phyloP scores from a whole-genome alignment of 2,797 vertebrate species.

The Gobio occitaniae region DNA sequence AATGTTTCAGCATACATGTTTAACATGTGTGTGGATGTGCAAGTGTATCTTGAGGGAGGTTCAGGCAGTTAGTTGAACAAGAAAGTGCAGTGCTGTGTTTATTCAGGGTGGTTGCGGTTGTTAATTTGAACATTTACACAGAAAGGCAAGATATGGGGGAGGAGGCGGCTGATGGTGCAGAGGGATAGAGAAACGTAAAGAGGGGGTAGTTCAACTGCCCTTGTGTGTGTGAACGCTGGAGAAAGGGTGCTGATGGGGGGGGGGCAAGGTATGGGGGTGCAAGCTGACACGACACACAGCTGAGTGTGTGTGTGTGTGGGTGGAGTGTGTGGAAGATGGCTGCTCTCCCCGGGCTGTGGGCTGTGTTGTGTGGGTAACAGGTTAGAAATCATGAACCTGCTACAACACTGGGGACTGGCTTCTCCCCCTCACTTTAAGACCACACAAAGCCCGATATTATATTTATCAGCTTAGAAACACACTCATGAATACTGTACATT shows the following conservation, averaged over 20 bases:
- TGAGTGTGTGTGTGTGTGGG: constrained; percentile 63
- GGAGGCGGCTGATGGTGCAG: constrained; percentile 53
- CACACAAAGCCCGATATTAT: constrained; percentile 40
- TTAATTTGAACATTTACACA: constrained; percentile 59
- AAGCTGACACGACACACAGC: constrained; percentile 65
- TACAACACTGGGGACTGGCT: constrained; percentile 61
- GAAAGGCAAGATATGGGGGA: constrained; percentile 55
- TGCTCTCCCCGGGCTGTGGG: constrained; percentile 73
- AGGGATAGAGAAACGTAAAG: constrained; percentile 52
- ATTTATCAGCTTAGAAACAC: constrained; percentile 23
- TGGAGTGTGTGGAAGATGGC: constrained; percentile 60
- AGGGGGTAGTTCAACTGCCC: constrained; percentile 50
- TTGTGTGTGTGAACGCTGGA: constrained; percentile 8
- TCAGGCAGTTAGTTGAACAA: constrained; percentile 29
- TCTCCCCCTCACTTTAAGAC: constrained; percentile 62
- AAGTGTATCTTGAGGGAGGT: constrained; percentile 49
- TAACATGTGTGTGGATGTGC: constrained; percentile 43
- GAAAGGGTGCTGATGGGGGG: constrained; percentile 39
- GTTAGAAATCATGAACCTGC: constrained; percentile 68
- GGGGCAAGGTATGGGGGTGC: constrained; percentile 55
- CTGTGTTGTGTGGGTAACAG: constrained; percentile 75
- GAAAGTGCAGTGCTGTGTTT: constrained; percentile 57
- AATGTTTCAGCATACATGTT: constrained; percentile 52
- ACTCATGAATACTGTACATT: background rate
- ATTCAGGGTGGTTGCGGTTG: constrained; percentile 62